Evolutionary conservation across 2,113 vertebrate genomes (phyloP).

Genomic region (Macrotus californicus): DNA sequence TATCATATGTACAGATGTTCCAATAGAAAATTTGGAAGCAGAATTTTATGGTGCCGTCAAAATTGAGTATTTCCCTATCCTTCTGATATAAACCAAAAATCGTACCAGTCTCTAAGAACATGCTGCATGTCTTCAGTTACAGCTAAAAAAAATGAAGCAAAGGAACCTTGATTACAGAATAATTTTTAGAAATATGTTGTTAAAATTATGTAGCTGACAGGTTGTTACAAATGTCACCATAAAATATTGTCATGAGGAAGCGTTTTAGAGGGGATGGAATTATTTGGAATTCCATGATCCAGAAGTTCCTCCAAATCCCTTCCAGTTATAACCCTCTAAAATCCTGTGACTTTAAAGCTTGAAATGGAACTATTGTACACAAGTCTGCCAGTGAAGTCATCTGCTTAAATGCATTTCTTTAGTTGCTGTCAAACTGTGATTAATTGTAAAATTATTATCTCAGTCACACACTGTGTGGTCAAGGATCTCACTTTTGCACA

Average conservation of each 20-base stretch:
- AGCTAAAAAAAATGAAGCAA: background rate
- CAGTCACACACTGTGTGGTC: background rate
- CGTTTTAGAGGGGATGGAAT: background rate
- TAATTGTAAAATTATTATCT: background rate
- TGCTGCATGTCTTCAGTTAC: background rate
- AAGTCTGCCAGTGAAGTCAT: background rate
- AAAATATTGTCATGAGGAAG: background rate
- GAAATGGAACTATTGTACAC: background rate
- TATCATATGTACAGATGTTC: background rate
- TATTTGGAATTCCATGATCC: background rate
- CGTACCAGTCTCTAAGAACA: background rate
- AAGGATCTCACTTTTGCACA: background rate
- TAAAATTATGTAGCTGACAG: background rate
- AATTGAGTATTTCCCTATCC: background rate
- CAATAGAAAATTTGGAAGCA: background rate
- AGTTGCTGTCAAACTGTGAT: background rate
- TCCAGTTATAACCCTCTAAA: background rate
- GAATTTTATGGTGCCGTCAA: background rate
- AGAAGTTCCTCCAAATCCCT: background rate
- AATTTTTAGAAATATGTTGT: background rate
- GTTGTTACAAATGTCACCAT: background rate
- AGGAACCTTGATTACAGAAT: background rate
- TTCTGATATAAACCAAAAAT: conserved; percentile 4
- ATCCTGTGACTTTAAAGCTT: background rate
- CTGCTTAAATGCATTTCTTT: background rate